Percentiles rank a stretch among this genome's conserved stretches.
phyloP scores from a whole-genome alignment of 2,888 invertebrate species.

The Tuberolachnus salignus region DNA sequence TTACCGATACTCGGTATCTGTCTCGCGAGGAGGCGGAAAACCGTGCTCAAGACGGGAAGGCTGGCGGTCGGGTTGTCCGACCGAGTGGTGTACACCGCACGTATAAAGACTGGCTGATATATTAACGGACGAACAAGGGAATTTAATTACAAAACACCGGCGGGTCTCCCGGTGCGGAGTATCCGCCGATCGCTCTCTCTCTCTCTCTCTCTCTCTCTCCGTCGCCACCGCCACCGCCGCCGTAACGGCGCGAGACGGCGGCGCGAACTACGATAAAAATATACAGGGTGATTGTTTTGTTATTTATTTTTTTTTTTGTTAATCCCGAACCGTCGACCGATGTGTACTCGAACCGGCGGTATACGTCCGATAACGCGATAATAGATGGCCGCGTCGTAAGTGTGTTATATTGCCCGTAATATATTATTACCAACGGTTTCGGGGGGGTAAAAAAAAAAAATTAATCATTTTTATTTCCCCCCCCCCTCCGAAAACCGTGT shows the following conservation, averaged over 20 bases:
- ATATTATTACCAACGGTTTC: no score
- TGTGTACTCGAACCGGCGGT: no score
- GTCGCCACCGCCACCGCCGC: background rate
- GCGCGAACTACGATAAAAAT: conserved; percentile 1
- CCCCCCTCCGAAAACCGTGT: no score
- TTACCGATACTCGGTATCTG: conserved; percentile 5
- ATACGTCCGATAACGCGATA: no score
- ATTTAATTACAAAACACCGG: conserved; percentile 49
- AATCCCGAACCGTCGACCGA: no score
- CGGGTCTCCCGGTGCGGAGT: background rate
- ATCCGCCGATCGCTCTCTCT: background rate
- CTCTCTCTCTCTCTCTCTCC: no score
- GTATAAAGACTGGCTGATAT: conserved; percentile 30
- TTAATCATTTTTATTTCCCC: no score
- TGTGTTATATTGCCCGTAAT: no score
- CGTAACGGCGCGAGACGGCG: background rate
- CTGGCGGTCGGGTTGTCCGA: no score
- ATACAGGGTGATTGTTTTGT: background rate
- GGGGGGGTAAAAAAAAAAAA: no score
- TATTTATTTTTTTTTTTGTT: no score
- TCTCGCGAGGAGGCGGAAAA: background rate
- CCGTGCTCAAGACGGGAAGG: background rate
- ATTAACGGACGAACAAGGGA: conserved; percentile 47
- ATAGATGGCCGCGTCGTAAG: no score
- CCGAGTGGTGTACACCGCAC: background rate